These are phyloP conservation scores for Lagorchestes hirsutus DNA, from an alignment of 2,797 vertebrate species.

Conservation along the genomic window DNA sequence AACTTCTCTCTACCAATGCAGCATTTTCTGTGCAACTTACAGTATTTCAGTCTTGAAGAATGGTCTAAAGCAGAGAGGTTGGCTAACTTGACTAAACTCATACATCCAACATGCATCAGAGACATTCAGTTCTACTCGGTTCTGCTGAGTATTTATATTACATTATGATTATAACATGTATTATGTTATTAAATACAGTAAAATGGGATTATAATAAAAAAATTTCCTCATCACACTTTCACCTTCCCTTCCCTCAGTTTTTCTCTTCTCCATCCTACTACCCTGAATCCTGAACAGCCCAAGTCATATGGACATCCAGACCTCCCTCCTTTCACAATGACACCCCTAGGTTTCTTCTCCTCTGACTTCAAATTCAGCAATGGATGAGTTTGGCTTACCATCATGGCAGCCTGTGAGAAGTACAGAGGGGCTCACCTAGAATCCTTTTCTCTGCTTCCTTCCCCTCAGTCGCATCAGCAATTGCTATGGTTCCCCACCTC, in stretches of 20 bases:
- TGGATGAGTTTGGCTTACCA: not conserved
- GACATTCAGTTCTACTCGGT: not conserved
- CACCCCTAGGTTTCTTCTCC: not conserved
- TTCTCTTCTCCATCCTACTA: not conserved
- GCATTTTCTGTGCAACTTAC: not conserved
- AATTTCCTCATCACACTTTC: not conserved
- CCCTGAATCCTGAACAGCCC: not conserved
- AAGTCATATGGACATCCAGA: not conserved
- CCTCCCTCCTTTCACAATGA: not conserved
- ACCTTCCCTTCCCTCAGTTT: not conserved
- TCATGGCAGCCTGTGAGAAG: not conserved
- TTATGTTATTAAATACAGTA: not conserved
- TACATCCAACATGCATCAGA: not conserved
- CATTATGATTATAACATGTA: not conserved
- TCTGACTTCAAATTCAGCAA: not conserved
- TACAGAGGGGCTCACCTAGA: not conserved
- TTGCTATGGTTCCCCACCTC: not conserved
- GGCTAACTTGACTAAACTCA: not conserved
- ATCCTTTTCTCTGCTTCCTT: not conserved
- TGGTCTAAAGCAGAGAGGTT: not conserved
- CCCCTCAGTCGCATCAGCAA: not conserved
- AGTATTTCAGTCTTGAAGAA: not conserved
- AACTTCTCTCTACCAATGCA: not conserved
- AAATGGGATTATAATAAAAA: not conserved
- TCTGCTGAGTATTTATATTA: not conserved